Conservation (phyloP, 2,113 vertebrate species). For the Prietella phreatophila region DNA sequence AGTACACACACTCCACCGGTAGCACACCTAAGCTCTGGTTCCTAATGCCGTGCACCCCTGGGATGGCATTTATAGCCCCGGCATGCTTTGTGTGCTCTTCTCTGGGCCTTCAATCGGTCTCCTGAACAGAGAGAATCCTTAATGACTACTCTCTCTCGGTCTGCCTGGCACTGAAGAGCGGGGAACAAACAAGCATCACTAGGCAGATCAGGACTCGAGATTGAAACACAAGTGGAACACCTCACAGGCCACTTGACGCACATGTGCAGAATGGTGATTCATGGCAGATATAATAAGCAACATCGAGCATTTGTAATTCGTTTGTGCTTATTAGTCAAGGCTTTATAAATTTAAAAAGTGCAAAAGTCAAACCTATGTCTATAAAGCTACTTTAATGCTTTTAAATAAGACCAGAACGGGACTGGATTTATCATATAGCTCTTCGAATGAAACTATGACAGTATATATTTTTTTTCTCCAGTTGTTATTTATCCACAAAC, state of each 20-base stretch:
- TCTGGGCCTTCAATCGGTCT: constrained; percentile 52
- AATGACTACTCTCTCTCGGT: constrained; percentile 44
- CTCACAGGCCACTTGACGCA: constrained; percentile 48
- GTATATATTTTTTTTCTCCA: not conserved
- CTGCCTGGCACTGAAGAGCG: constrained; percentile 33
- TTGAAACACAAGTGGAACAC: constrained; percentile 50
- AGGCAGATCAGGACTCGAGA: constrained; percentile 25
- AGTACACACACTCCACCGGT: constrained; percentile 31
- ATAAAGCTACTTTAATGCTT: not conserved
- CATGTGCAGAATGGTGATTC: constrained; percentile 50
- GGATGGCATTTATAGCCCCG: constrained; percentile 55
- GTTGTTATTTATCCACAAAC: too few species aligned
- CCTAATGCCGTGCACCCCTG: constrained; percentile 43
- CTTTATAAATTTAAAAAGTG: not conserved
- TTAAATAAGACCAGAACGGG: not conserved
- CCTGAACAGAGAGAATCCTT: constrained; percentile 57
- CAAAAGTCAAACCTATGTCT: not conserved
- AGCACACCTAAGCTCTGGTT: constrained; percentile 35
- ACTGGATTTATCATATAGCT: not conserved
- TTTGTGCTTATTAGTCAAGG: constrained; percentile 17
- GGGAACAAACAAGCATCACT: constrained; percentile 44
- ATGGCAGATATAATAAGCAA: constrained; percentile 33
- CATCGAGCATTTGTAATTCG: not conserved
- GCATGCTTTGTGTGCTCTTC: constrained; percentile 45
- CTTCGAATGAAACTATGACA: too few species aligned